These are phyloP conservation scores for Trichosurus vulpecula DNA, from an alignment of 2,797 vertebrate genomes.

Conservation along the genomic window DNA sequence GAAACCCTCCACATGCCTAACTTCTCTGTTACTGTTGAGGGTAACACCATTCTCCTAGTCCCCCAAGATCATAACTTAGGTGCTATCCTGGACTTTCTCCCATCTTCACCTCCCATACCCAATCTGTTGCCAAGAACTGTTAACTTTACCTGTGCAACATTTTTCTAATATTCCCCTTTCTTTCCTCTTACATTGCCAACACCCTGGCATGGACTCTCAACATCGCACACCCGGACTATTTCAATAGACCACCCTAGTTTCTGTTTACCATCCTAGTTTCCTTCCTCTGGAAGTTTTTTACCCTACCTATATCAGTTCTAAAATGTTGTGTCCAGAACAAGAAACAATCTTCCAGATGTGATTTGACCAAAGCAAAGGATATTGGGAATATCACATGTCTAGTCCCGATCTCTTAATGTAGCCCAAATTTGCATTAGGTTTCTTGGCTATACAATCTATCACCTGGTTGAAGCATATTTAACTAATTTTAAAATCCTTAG, in stretches of 20 bases:
- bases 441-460: background rate
- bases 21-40: background rate
- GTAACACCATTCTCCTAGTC: too few species aligned
- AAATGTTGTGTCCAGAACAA: background rate
- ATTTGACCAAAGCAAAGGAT: background rate
- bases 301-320: background rate
- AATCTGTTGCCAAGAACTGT: too few species aligned
- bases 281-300: background rate
- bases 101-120: too few species aligned
- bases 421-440: background rate
- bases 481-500: background rate
- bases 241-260: background rate
- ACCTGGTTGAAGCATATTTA: background rate
- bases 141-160: too few species aligned
- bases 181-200: too few species aligned
- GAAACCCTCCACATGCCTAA: background rate
- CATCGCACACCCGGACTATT: too few species aligned
- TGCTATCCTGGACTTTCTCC: too few species aligned
- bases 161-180: too few species aligned
- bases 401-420: background rate
- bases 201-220: too few species aligned
- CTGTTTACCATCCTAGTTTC: background rate
- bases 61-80: too few species aligned
- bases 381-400: background rate
- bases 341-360: background rate